Percentiles rank a stretch among this genome's conserved stretches.
Conservation (phyloP, 92 coral and sea anemone species). For the Epizoanthus fatuus region DNA sequence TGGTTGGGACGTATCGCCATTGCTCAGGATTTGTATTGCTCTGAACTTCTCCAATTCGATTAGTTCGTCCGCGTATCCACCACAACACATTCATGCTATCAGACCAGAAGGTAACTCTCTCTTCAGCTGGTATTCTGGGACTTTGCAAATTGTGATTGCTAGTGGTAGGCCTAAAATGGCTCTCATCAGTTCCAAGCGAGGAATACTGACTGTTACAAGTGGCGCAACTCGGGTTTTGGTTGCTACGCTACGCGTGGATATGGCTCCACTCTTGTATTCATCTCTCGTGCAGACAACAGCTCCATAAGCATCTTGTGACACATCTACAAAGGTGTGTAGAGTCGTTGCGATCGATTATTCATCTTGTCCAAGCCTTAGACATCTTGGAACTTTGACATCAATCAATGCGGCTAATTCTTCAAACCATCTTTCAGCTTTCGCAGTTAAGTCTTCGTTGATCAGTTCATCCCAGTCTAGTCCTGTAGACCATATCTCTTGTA, state of each 20-base stretch:
- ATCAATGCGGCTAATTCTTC: constrained; percentile 53
- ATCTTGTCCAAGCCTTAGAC: constrained; percentile 46
- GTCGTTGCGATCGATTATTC: constrained; percentile 40
- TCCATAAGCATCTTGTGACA: constrained; percentile 72
- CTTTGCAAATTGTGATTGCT: no score
- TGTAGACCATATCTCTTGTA: constrained; percentile 41
- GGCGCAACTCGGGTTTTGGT: not conserved
- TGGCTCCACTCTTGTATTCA: constrained; percentile 60
- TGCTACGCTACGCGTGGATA: constrained; percentile 53
- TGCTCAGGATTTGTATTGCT: constrained; percentile 57
- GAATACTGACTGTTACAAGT: no score
- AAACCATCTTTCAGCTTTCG: constrained; percentile 59
- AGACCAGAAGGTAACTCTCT: constrained; percentile 7
- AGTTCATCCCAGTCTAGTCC: constrained; percentile 76
- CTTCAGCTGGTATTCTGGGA: no score
- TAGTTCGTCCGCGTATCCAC: constrained; percentile 74
- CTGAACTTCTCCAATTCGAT: constrained; percentile 68
- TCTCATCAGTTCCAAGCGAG: no score
- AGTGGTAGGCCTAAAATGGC: no score
- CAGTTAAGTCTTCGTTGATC: not conserved
- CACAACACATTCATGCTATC: constrained; percentile 71
- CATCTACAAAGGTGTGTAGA: constrained; percentile 74
- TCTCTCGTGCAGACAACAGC: constrained; percentile 68
- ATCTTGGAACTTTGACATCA: constrained; percentile 51
- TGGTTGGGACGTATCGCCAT: constrained; percentile 61